Conservation (phyloP, 2,113 vertebrate species). For the Gnathonemus longibarbis region DNA sequence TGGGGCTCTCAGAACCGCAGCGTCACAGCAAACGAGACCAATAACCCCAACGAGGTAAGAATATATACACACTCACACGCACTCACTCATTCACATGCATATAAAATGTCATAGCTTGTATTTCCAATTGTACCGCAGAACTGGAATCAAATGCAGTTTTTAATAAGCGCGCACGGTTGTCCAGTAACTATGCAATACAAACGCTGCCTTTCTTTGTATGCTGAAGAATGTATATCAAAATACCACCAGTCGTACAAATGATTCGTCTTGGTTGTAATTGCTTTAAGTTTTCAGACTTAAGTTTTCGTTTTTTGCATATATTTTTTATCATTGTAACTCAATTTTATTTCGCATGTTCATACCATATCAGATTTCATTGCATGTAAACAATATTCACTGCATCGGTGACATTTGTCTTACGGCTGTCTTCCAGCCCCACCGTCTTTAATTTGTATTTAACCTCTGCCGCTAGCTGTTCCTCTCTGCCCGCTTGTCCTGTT, state of each 20-base stretch:
- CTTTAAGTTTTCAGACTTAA: neutral
- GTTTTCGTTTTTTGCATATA: neutral
- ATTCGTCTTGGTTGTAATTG: neutral
- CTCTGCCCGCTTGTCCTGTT: neutral
- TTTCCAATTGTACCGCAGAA: neutral
- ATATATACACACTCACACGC: neutral
- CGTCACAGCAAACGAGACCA: slow-evolving; percentile 58
- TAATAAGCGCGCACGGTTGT: neutral
- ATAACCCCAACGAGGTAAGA: slow-evolving; percentile 71
- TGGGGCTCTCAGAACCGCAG: slow-evolving; percentile 59
- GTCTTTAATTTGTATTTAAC: neutral
- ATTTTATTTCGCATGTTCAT: neutral
- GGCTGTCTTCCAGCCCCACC: neutral
- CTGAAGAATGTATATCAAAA: neutral
- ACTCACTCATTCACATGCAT: neutral
- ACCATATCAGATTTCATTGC: neutral
- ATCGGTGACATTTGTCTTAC: neutral
- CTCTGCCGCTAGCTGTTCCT: neutral
- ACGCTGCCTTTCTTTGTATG: neutral
- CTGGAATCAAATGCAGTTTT: neutral
- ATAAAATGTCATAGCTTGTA: neutral
- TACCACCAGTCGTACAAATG: neutral
- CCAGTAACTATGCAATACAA: neutral
- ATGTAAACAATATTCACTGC: neutral
- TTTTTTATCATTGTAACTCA: neutral